Evolutionary conservation across 1,140 invertebrate species (phyloP).

Genomic region (Tribolium madens): DNA sequence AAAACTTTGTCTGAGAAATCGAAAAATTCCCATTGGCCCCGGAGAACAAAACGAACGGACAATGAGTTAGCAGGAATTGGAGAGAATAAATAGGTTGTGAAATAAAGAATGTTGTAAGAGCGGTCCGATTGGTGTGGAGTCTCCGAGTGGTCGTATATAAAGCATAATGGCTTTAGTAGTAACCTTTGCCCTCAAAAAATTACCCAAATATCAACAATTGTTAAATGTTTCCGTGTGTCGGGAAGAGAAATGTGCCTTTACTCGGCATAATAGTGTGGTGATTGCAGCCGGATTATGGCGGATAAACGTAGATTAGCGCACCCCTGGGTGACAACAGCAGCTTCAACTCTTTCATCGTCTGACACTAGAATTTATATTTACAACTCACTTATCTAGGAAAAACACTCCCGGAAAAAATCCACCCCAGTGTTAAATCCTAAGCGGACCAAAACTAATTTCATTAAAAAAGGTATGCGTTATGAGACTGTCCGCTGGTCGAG

Average conservation of each 20-base stretch:
- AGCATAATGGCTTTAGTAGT: conserved; percentile 19
- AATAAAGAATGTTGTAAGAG: conserved; percentile 45
- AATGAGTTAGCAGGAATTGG: conserved; percentile 43
- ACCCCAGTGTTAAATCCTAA: not conserved
- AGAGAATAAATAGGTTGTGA: conserved; percentile 42
- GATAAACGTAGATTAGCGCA: conserved; percentile 53
- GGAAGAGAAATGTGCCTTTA: conserved; percentile 49
- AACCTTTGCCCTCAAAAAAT: conserved; percentile 14
- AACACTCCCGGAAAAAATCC: conserved; percentile 12
- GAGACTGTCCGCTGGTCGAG: conserved; percentile 18
- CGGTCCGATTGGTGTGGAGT: conserved; percentile 39
- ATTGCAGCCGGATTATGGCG: conserved; percentile 53
- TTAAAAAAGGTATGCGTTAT: conserved; percentile 38
- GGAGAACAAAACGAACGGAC: conserved; percentile 28
- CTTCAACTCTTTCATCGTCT: conserved; percentile 38
- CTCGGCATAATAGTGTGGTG: conserved; percentile 55
- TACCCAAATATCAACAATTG: conserved; percentile 5
- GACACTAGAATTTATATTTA: conserved; percentile 27
- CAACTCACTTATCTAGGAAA: not conserved
- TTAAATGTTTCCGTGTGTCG: no score
- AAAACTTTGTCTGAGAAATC: conserved; percentile 42
- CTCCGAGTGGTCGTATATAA: conserved; percentile 41
- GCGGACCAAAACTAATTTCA: conserved; percentile 20
- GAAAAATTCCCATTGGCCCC: conserved; percentile 35
- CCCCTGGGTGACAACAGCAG: conserved; percentile 36